Evolutionary conservation across 2,113 vertebrate genomes (phyloP).

Genomic region (Apeltes quadracus): DNA sequence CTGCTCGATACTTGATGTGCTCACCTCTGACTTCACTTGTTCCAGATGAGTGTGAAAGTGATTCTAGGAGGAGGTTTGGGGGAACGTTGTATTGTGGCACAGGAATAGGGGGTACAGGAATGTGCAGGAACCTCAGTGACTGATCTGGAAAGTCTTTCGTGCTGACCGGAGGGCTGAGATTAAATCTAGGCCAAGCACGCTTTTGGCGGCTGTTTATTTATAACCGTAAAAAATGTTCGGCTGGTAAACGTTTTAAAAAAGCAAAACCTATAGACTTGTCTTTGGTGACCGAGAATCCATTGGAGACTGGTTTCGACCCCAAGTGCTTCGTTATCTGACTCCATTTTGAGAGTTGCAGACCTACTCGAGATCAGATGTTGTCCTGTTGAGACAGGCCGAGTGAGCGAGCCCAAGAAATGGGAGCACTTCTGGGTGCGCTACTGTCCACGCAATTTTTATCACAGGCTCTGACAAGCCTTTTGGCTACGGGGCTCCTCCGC

Average conservation of each 20-base stretch:
- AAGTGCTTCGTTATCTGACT: slow-evolving; percentile 29
- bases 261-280: not conserved
- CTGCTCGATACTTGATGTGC: slow-evolving; percentile 68
- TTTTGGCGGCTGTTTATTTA: slow-evolving; percentile 23
- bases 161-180: slow-evolving; percentile 48
- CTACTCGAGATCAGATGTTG: slow-evolving; percentile 41
- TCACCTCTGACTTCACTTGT: slow-evolving; percentile 57
- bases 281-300: not conserved
- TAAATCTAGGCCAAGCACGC: slow-evolving; percentile 43
- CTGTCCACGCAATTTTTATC: slow-evolving; percentile 69
- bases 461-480: slow-evolving; percentile 74
- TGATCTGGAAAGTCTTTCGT: slow-evolving; percentile 42
- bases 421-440: slow-evolving; percentile 67
- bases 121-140: slow-evolving; percentile 22
- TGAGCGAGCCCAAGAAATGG: slow-evolving; percentile 61
- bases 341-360: slow-evolving; percentile 52
- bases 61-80: slow-evolving; percentile 33
- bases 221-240: slow-evolving; percentile 28
- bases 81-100: slow-evolving; percentile 3
- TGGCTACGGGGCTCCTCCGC: slow-evolving; percentile 56
- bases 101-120: slow-evolving; percentile 17
- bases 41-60: slow-evolving; percentile 46
- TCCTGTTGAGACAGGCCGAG: slow-evolving; percentile 71
- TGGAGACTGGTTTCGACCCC: not conserved
- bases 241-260: not conserved